phyloP scores from a whole-genome alignment of 1,140 invertebrate species.

The Hormaphis cornu region DNA sequence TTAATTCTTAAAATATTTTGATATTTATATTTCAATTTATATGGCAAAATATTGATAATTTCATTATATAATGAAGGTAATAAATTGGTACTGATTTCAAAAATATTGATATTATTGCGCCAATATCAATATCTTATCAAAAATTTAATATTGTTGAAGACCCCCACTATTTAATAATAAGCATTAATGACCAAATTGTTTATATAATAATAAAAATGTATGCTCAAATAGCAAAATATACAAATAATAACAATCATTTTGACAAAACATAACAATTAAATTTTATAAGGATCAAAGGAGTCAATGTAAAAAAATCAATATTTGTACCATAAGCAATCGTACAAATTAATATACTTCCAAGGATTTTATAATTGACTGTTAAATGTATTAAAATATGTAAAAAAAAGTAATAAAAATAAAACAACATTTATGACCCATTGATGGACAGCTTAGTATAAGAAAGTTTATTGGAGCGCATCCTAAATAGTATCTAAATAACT shows the following conservation, averaged over 20 bases:
- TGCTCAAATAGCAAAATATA: conserved; percentile 1
- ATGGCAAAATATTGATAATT: too few relatives aligned
- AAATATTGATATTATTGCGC: too few relatives aligned
- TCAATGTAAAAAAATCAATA: not conserved
- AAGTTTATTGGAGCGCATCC: not conserved
- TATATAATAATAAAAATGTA: conserved; percentile 9
- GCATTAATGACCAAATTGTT: not conserved
- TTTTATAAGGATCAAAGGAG: not conserved
- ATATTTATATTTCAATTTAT: too few relatives aligned
- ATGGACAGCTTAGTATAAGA: conserved; percentile 6
- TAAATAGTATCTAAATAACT: not conserved
- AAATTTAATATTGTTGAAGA: too few relatives aligned
- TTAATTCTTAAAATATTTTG: too few relatives aligned
- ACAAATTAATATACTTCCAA: not conserved
- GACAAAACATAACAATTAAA: conserved; percentile 1
- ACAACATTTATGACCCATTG: conserved; percentile 12
- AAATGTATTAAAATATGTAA: conserved; percentile 9
- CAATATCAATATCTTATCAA: too few relatives aligned
- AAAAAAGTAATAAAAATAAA: not conserved
- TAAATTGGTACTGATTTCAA: too few relatives aligned
- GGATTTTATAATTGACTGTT: conserved; percentile 7
- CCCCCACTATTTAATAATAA: conserved; percentile 11
- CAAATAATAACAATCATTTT: conserved; percentile 1
- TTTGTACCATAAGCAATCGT: not conserved
- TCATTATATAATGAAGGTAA: too few relatives aligned